These are phyloP conservation scores for Podarcis raffonei DNA, from an alignment of 2,113 vertebrate genomes.

Conservation along the genomic window DNA sequence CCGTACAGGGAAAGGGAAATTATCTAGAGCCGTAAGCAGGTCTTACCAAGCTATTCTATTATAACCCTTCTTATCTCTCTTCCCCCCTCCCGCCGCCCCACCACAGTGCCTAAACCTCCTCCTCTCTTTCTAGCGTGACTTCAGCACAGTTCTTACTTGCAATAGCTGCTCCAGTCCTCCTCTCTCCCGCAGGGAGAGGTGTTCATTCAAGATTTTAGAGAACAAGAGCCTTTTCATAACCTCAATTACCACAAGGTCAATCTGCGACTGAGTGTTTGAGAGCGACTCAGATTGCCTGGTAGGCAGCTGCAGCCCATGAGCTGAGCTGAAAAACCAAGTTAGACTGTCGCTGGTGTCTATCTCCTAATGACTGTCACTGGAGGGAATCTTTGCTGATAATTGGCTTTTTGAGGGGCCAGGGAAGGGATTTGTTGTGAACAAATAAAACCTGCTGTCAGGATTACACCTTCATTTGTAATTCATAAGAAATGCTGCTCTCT, in stretches of 20 bases:
- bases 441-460: conserved; percentile 66
- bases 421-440: conserved; percentile 62
- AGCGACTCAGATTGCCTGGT: conserved; percentile 62
- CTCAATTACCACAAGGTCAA: conserved; percentile 77
- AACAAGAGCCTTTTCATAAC: conserved; percentile 81
- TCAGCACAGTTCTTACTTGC: conserved; percentile 29
- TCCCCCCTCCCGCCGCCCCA: background rate
- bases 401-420: conserved; percentile 63
- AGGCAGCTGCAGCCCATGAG: conserved; percentile 67
- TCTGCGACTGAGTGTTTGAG: conserved; percentile 51
- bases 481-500: conserved; percentile 53
- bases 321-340: conserved; percentile 52
- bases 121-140: conserved; percentile 59
- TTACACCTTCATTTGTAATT: conserved; percentile 67
- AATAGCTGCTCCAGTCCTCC: conserved; percentile 47
- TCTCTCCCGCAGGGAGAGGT: conserved; percentile 57
- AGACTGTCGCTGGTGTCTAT: conserved; percentile 61
- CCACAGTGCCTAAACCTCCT: conserved; percentile 20
- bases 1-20: background rate
- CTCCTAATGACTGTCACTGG: conserved; percentile 51
- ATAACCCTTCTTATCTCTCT: background rate
- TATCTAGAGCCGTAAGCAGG: background rate
- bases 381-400: conserved; percentile 71
- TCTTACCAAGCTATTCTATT: conserved; percentile 6
- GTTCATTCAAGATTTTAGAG: conserved; percentile 71